A percentile compares a stretch with the other conserved stretches of the same genome.
Conservation (phyloP, 2,888 invertebrate species). For the Epistrophe eligans region DNA sequence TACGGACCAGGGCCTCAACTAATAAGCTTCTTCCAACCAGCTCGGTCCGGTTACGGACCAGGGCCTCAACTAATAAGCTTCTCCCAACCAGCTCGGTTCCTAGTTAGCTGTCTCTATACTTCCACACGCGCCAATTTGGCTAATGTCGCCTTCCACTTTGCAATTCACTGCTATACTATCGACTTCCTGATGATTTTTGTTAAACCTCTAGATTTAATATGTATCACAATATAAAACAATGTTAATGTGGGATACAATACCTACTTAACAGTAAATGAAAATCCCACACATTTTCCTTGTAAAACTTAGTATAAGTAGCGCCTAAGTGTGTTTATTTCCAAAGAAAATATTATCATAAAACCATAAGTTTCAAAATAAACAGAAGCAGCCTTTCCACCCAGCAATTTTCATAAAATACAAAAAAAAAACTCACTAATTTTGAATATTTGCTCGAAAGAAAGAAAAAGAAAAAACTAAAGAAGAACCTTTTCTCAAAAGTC, state of each 20-base stretch:
- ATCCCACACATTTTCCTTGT: background rate
- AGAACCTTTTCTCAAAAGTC: background rate
- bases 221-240: background rate
- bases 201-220: background rate
- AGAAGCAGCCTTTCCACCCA: conserved; percentile 24
- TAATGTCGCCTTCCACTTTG: too few species aligned
- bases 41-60: too few species aligned
- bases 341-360: conserved; percentile 39
- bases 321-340: conserved; percentile 16
- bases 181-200: background rate
- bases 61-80: too few species aligned
- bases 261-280: conserved; percentile 14
- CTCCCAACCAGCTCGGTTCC: too few species aligned
- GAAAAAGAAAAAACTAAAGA: background rate
- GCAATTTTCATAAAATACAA: conserved; percentile 53
- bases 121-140: too few species aligned
- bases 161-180: too few species aligned
- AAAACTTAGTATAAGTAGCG: background rate
- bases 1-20: too few species aligned
- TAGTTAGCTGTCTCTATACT: too few species aligned
- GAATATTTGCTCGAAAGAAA: conserved; percentile 16
- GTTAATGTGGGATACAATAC: conserved; percentile 3
- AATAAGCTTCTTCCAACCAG: too few species aligned
- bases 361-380: conserved; percentile 51
- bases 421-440: conserved; percentile 53